Percentiles rank a stretch among this genome's conserved stretches.
phyloP scores from a whole-genome alignment of 2,888 invertebrate genomes.

The Dichetophora obliterata region DNA sequence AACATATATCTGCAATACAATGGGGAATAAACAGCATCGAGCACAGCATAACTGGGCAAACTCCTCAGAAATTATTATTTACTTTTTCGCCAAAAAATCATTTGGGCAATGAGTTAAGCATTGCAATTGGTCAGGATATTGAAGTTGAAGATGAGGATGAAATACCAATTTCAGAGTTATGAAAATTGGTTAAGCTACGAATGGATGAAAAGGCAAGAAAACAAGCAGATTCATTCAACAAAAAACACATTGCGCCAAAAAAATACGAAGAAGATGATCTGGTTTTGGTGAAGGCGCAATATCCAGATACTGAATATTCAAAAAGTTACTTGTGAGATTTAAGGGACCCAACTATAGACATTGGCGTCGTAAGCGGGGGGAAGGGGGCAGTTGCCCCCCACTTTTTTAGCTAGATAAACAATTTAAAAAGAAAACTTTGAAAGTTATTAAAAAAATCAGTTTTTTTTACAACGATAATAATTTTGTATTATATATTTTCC shows the following conservation, averaged over 20 bases:
- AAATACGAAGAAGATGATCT: conserved; percentile 32
- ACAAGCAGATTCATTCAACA: conserved; percentile 34
- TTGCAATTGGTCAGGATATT: conserved; percentile 28
- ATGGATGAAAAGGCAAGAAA: conserved; percentile 27
- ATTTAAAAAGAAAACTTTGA: too few relatives aligned
- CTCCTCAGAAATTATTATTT: conserved; percentile 41
- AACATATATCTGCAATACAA: conserved; percentile 40
- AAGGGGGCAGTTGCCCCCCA: too few relatives aligned
- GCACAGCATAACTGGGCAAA: conserved; percentile 35
- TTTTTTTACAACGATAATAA: too few relatives aligned
- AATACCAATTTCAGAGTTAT: conserved; percentile 24
- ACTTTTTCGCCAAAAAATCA: conserved; percentile 36
- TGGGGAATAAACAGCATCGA: conserved; percentile 41
- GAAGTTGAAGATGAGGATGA: conserved; percentile 31
- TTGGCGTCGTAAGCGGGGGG: conserved; percentile 20
- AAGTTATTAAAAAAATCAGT: too few relatives aligned
- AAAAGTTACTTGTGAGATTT: conserved; percentile 27
- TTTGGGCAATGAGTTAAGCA: conserved; percentile 40
- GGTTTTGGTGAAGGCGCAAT: conserved; percentile 28
- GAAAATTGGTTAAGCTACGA: conserved; percentile 17
- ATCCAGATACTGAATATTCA: conserved; percentile 28
- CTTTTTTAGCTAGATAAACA: too few relatives aligned
- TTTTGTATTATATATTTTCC: too few relatives aligned
- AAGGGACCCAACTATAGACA: conserved; percentile 38
- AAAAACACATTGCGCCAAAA: conserved; percentile 5